These are phyloP conservation scores for Heliconius ethilla DNA, from an alignment of 2,888 invertebrate species.

Conservation along the genomic window DNA sequence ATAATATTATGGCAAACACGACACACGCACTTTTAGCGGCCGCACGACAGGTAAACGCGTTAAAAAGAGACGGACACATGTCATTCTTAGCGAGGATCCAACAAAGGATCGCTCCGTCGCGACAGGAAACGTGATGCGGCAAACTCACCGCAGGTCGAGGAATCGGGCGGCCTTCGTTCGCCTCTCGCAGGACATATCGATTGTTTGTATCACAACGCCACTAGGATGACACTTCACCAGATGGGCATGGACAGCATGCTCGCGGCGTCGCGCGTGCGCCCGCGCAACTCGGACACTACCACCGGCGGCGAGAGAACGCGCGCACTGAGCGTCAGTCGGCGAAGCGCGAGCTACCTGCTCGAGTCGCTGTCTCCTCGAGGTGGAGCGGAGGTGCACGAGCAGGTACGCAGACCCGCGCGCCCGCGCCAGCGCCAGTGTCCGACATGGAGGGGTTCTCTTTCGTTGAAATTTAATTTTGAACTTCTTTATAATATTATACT, in stretches of 20 bases:
- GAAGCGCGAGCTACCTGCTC: slow-evolving; percentile 70
- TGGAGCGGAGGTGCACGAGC: slow-evolving; percentile 73
- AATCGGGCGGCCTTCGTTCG: slow-evolving; percentile 78
- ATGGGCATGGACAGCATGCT: slow-evolving; percentile 71
- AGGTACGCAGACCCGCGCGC: slow-evolving; percentile 49
- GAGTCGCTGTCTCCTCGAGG: slow-evolving; percentile 66
- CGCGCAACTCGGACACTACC: slow-evolving; percentile 78
- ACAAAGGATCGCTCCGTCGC: slow-evolving; percentile 72
- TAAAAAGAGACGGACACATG: slow-evolving; percentile 75
- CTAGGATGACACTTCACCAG: slow-evolving; percentile 75
- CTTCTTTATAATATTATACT: slow-evolving; percentile 57
- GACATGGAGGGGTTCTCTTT: slow-evolving; percentile 43
- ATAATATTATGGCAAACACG: slow-evolving; percentile 49
- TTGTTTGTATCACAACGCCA: slow-evolving; percentile 67
- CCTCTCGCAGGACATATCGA: slow-evolving; percentile 81
- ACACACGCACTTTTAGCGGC: slow-evolving; percentile 59
- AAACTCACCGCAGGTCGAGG: slow-evolving; percentile 81
- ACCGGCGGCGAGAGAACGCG: slow-evolving; percentile 79
- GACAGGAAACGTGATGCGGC: slow-evolving; percentile 68
- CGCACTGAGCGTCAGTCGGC: slow-evolving; percentile 72
- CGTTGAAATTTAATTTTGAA: slow-evolving; percentile 23
- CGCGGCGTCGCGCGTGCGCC: slow-evolving; percentile 65
- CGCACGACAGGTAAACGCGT: slow-evolving; percentile 64
- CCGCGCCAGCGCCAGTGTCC: slow-evolving; percentile 50
- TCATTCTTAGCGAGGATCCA: slow-evolving; percentile 70